A percentile compares a stretch with the other conserved stretches of the same genome.
Evolutionary conservation across 2,113 vertebrate species (phyloP).

Genomic region (Cinclus cinclus): DNA sequence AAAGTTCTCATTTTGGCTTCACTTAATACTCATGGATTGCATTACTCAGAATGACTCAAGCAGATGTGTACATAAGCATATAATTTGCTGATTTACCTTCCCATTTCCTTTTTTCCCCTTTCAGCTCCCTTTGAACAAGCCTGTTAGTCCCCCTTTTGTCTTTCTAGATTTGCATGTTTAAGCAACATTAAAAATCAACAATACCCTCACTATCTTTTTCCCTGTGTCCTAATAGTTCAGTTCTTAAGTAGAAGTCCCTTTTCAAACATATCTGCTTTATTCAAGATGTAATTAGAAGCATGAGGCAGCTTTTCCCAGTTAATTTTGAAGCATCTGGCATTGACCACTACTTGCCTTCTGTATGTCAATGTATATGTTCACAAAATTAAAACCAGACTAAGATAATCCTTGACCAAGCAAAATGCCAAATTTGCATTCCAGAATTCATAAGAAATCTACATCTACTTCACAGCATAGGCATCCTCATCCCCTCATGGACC

Average conservation of each 20-base stretch:
- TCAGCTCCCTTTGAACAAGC: not conserved
- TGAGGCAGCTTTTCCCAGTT: not conserved
- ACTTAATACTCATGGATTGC: not conserved
- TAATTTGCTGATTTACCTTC: not conserved
- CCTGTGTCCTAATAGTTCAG: not conserved
- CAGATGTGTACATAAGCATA: not conserved
- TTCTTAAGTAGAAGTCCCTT: not conserved
- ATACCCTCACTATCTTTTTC: not conserved
- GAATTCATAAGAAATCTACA: not conserved
- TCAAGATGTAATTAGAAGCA: not conserved
- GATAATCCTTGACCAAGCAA: not conserved
- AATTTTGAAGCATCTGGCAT: not conserved
- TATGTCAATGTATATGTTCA: not conserved
- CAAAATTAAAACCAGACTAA: constrained; percentile 31
- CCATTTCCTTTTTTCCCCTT: not conserved
- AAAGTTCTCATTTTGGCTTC: not conserved
- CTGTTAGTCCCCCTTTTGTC: not conserved
- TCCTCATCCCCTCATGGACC: not conserved
- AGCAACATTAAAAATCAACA: not conserved
- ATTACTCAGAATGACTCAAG: not conserved
- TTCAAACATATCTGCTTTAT: not conserved
- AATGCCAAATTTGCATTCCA: not conserved
- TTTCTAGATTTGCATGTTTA: not conserved
- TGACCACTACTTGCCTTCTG: not conserved
- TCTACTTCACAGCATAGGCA: not conserved